phyloP scores from a whole-genome alignment of 2,797 vertebrate species.

The Malurus leucopterus region DNA sequence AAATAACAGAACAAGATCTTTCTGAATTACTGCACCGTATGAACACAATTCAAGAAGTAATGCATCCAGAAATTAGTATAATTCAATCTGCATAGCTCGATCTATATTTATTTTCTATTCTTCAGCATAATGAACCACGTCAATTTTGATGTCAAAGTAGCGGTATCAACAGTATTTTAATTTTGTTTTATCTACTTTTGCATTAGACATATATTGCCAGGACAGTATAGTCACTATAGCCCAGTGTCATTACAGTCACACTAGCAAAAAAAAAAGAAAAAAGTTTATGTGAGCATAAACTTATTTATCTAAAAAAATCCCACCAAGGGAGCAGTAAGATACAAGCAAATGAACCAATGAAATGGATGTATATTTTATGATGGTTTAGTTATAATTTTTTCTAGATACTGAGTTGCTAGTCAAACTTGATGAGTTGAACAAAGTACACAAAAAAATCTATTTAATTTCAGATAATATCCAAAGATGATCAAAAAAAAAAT shows the following conservation, averaged over 20 bases:
- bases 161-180: neutral
- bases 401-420: neutral
- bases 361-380: neutral
- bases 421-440: neutral
- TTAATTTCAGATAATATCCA: neutral
- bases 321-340: neutral
- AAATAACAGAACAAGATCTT: neutral
- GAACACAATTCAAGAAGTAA: neutral
- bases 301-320: neutral
- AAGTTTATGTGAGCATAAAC: neutral
- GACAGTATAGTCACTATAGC: neutral
- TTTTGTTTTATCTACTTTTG: neutral
- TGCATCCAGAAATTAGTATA: neutral
- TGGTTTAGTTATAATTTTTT: neutral
- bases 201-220: neutral
- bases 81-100: neutral
- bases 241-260: neutral
- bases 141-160: neutral
- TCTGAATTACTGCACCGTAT: fast-evolving
- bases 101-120: neutral
- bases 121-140: neutral
- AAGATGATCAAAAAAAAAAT: neutral
- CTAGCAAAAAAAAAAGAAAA: no score
- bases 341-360: neutral
- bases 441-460: neutral